Evolutionary conservation across 2,113 vertebrate species (phyloP), one percentile per base, ranked within the genome.

Genomic region (Cyanocitta stelleri): DNA sequence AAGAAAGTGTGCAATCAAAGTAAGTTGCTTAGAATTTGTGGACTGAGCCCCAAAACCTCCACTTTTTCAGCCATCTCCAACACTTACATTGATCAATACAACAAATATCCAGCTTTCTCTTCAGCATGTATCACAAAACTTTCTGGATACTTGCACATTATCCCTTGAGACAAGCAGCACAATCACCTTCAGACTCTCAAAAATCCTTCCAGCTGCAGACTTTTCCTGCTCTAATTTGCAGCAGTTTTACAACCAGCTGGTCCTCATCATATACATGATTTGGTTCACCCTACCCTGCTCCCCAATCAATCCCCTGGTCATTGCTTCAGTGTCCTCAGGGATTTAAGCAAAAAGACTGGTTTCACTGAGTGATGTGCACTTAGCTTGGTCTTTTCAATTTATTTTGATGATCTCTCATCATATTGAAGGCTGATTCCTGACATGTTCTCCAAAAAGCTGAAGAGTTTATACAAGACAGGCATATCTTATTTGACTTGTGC

Each of bases 401-500:
- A 89, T 48, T 67, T 26, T 66, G 29, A 88, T 7, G 6, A 93
- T 64, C 41, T 73, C 41, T 73, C 39, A 63, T 62, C 61, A 68
- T 13, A 46, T 1, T 46, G 58, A 93, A 61, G 37, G 58, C 62
- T 44, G 69, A 91, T 72, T 93, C 69, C 54, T 3, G 24, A 4
- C 26, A 76, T 11, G 37, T n/a, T 52, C 71, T 79, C 44, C 48
- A 81, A 87, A 93, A 76, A 93, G 56, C 58, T 91, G 52, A 92
- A 81, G 61, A 92, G 41, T 91, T 67, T 85, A 77, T 43, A 76
- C 22, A 92, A 89, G 58, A 83, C 84, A 81, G 12, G 75, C 67
- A 19, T 43, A 78, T 54, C 71, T 96, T 92, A 87, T 58, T 76
- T 91, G 96, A 90, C 77, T 82, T 74, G 89, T 46, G 35, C 81